These are phyloP conservation scores for Mobula hypostoma DNA, from an alignment of 2,113 vertebrate species.

Conservation along the genomic window DNA sequence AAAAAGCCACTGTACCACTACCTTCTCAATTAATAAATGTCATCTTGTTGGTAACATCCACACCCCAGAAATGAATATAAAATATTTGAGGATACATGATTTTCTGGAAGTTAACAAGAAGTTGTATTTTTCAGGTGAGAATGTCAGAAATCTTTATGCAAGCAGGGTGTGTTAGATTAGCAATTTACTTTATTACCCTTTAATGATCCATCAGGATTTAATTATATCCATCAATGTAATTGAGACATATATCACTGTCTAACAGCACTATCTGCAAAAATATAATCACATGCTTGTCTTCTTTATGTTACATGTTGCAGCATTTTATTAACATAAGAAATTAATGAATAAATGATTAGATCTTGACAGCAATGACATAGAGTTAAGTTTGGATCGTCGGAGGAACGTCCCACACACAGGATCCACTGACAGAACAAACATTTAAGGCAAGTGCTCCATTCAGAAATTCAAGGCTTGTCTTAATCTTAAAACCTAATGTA, in stretches of 20 bases:
- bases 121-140: background rate
- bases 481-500: background rate
- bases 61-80: too few species aligned
- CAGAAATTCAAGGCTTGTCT: too few species aligned
- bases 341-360: background rate
- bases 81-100: background rate
- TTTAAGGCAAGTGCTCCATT: background rate
- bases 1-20: too few species aligned
- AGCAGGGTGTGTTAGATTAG: background rate
- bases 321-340: background rate
- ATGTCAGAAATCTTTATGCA: background rate
- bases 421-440: background rate
- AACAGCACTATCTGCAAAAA: background rate
- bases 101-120: background rate
- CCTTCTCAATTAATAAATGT: too few species aligned
- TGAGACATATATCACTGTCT: background rate
- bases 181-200: background rate
- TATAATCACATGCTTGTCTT: background rate
- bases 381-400: background rate
- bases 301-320: background rate
- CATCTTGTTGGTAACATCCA: too few species aligned
- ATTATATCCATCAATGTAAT: background rate
- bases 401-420: background rate
- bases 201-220: background rate
- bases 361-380: background rate